Evolutionary conservation across 2,888 invertebrate species (phyloP), one percentile per base, ranked within the genome.

Genomic region (Galeruca laticollis): DNA sequence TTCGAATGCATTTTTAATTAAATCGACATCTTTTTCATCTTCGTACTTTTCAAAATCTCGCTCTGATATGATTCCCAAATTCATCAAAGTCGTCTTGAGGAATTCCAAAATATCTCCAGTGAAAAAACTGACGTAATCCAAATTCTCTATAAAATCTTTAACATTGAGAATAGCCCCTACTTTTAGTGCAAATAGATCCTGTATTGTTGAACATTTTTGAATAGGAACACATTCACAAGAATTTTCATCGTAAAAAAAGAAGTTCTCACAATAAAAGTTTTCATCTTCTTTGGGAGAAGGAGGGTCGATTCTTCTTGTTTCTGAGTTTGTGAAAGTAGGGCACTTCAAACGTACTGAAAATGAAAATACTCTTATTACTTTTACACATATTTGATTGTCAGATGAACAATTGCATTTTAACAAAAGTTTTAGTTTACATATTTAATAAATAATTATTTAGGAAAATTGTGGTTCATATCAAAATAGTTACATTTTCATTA

Each of bases 1-100:
- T 5, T 61, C 43, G 4, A 70, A 1, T 2, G 60, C 64, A 0
- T 21, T n/a, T 2, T 10, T 61, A 2, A 73, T 37, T 5, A 68
- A 10, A 20, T 63, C 61, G 1, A 49, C 31, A 18, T 71, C 73
- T 59, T 71, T 64, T n/a, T 65, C 43, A 5, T 31, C 49, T 21
- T 63, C 61, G 15, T 18, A n/a, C 2, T 60, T 20, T 21, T 21
- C 52, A 4, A 52, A 4, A 33, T 37, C 20, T 52, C 37, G 15
- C 11, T 35, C 13, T 18, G 31, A 35, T 5, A 11, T 15, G 9
- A 57, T 6, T 10, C 15, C 35, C 8, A 35, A 18, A 3, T 33
- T 18, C 11, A 18, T 18, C 5, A 35, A 10, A 10, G 35, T 11
- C 8, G 11, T 5, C 15, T 57, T 35, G 18, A n/a, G 35, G 15